Evolutionary conservation across 2,797 vertebrate genomes (phyloP).

Genomic region (Hippocampus kuda): DNA sequence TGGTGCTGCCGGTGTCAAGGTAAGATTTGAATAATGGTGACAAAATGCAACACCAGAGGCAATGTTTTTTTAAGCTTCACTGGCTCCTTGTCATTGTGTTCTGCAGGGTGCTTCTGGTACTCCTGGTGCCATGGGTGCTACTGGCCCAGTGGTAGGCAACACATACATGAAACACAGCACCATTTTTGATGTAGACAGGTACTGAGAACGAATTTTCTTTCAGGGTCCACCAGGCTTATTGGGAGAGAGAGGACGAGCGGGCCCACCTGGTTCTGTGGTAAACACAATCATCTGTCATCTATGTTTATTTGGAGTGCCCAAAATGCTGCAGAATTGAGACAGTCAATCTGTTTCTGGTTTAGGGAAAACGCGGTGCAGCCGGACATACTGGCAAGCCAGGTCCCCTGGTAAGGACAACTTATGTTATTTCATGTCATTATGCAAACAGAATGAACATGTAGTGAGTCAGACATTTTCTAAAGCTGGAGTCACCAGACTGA

Average conservation of each 20-base stretch:
- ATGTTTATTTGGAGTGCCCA: not conserved
- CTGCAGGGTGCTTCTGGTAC: slow-evolving; percentile 77
- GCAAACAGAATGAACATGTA: not conserved
- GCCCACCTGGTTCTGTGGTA: slow-evolving; percentile 77
- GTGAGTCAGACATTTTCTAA: not conserved
- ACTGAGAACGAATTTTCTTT: slow-evolving; percentile 18
- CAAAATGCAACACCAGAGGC: not conserved
- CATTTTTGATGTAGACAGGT: not conserved
- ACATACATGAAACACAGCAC: not conserved
- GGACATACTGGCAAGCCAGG: slow-evolving; percentile 87
- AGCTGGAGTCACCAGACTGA: not conserved
- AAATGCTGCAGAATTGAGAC: not conserved
- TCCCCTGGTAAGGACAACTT: slow-evolving; percentile 70
- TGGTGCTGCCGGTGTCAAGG: slow-evolving; percentile 51
- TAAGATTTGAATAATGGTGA: slow-evolving; percentile 10
- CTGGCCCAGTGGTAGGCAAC: slow-evolving; percentile 71
- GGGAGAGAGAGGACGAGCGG: slow-evolving; percentile 83
- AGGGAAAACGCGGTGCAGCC: slow-evolving; percentile 82
- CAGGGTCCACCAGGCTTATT: slow-evolving; percentile 84
- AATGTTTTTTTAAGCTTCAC: not conserved
- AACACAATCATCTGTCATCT: slow-evolving; percentile 27
- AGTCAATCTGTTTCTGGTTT: not conserved
- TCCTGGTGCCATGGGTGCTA: slow-evolving; percentile 74
- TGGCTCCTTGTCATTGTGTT: slow-evolving; percentile 1
- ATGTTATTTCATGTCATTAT: not conserved